Evolutionary conservation across 2,888 invertebrate species (phyloP), one percentile per base, ranked within the genome.

Genomic region (Epirrhoe tristata): DNA sequence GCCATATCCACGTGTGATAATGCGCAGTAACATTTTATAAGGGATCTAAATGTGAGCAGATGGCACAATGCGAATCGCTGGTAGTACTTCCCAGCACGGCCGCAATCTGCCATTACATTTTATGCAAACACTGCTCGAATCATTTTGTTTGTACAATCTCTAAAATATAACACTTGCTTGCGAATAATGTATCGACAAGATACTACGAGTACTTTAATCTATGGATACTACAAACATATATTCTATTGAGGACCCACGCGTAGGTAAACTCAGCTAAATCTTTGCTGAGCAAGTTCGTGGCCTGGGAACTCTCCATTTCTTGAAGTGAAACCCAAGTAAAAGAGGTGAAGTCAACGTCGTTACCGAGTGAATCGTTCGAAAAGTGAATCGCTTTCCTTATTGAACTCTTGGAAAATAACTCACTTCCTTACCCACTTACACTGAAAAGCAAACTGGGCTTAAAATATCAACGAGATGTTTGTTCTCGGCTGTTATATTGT

Each of bases 11-110:
- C 87, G 90, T 91, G 91, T 88, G 89, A 89, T 91, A 91, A 91
- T 90, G 88, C 85, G 91, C 89, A 88, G 89, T 91, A 89, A 92
- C 92, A 90, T 92, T 92, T 92, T 92, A 92, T 90, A 92, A 90
- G 90, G 91, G 91, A 90, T 90, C 90, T 87, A 85, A 90, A 92
- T 90, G 91, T 86, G 89, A 87, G 90, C 92, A 91, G 91, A 92
- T 92, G 92, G 92, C 87, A 88, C 87, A 86, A 88, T 85, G 85
- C 81, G 90, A 88, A 88, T 88, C 87, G 89, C 84, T 85, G 84
- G 83, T 81, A 83, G 87, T 86, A 87, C 86, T 84, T 83, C 85
- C 84, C 86, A 82, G 79, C 81, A 80, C 83, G 86, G 85, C 90
- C 90, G 86, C 91, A 91, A 91, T 90, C 91, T 85, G 84, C 90